Evolutionary conservation across 2,797 vertebrate species (phyloP), one percentile per base, ranked within the genome.

Genomic region (Lophotriccus pileatus): DNA sequence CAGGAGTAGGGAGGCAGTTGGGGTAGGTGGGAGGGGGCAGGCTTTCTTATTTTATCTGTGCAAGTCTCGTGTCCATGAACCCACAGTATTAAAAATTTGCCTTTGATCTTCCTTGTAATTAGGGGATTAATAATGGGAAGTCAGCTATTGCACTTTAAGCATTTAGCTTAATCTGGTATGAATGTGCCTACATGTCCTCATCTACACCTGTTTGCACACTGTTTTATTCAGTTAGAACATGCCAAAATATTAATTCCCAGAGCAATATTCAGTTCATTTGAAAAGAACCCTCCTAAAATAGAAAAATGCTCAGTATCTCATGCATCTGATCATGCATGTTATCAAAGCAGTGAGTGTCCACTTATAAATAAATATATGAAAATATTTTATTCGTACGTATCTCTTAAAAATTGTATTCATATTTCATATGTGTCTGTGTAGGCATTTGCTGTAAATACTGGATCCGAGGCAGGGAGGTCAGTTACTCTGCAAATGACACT

Each of bases 161-260:
- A 2, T 46, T 59, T 76, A 14, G 24, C 8, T 5, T 89, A 36
- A 74, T 56, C 53, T 1, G 1, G 21, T 17, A 36, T 77, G 56
- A 60, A 56, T 0, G 0, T 74, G 27, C 30, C 28, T 60, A 5
- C 6, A 1, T 37, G 44, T 78, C 34, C 2, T 1, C 15, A 32
- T 50, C 34, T 67, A 15, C 41, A 39, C 5, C 15, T 74, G 17
- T 56, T 74, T 78, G 12, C 52, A 46, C 18, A 12, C 1, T 27
- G 13, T 16, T 3, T 12, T 56, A 56, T 63, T 85, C 17, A 3
- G 41, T 58, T 69, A 32, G 43, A 87, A 62, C 32, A 18, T 0
- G 1, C 28, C 27, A 78, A 87, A 79, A 79, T 59, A 66, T 4
- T 68, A 58, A 46, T 53, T 87, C n/a, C 59, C 5, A 1, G 37